A percentile compares a stretch with the other conserved stretches of the same genome.
These are phyloP conservation scores for Adelognathus sp. DNA, from an alignment of 2,888 invertebrate genomes.

Conservation along the genomic window DNA sequence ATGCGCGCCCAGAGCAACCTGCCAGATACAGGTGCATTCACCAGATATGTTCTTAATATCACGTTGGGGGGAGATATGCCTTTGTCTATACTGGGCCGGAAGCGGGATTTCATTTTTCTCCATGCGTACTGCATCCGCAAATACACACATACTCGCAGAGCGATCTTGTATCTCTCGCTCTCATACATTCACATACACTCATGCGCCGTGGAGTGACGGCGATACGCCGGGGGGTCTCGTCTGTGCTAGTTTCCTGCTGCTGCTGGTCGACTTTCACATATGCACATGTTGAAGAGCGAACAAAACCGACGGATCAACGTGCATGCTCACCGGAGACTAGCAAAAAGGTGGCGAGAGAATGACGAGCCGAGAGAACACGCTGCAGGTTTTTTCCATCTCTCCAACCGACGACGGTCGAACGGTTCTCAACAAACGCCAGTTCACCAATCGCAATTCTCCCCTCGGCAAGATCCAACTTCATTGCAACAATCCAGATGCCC, in stretches of 20 bases:
- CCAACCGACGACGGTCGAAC: slow-evolving; percentile 1
- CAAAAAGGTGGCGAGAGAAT: slow-evolving; percentile 14
- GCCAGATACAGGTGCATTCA: slow-evolving; percentile 43
- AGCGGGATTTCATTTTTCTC: slow-evolving; percentile 35
- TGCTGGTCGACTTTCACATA: background rate
- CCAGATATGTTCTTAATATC: slow-evolving; percentile 51
- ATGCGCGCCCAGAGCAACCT: slow-evolving; percentile 18
- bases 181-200: background rate
- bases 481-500: slow-evolving; percentile 68
- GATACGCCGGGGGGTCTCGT: slow-evolving; percentile 4
- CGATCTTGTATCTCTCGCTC: background rate
- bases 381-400: slow-evolving; percentile 3
- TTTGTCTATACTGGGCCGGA: slow-evolving; percentile 43
- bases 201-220: background rate
- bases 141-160: background rate
- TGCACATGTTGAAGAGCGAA: background rate
- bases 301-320: slow-evolving; percentile 16
- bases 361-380: slow-evolving; percentile 27
- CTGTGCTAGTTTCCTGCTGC: background rate
- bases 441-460: slow-evolving; percentile 67
- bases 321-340: slow-evolving; percentile 2
- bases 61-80: slow-evolving; percentile 25
- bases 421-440: background rate
- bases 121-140: slow-evolving; percentile 1
- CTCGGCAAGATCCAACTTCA: slow-evolving; percentile 72